Percentiles rank a stretch among this genome's conserved stretches.
Evolutionary conservation across 1,140 invertebrate species (phyloP).

Genomic region (Probaryconus sp.): DNA sequence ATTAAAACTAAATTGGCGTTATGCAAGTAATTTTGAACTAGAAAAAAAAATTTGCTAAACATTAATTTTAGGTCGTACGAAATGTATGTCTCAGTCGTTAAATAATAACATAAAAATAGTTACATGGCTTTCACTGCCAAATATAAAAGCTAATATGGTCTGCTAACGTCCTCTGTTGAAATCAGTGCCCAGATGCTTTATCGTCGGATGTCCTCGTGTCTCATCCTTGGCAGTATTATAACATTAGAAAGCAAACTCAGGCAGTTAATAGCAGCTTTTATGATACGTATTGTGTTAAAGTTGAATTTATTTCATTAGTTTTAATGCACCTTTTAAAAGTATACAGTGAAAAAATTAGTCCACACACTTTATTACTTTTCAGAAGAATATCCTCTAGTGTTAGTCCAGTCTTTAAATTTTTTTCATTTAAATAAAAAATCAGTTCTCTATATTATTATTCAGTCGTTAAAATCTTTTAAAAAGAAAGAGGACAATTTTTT

Average conservation of each 20-base stretch:
- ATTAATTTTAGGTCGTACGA: neutral
- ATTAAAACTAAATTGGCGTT: conserved; percentile 27
- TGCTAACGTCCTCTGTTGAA: neutral
- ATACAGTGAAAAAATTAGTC: too few species aligned
- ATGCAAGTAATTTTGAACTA: too few species aligned
- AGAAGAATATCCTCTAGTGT: too few species aligned
- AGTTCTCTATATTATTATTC: too few species aligned
- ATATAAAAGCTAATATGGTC: conserved; percentile 3
- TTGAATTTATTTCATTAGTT: too few species aligned
- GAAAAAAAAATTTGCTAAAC: too few species aligned
- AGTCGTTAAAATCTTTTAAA: too few species aligned
- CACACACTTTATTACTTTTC: too few species aligned
- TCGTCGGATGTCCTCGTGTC: conserved; percentile 1
- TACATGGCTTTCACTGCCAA: neutral
- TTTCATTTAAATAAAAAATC: too few species aligned
- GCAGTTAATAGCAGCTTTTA: neutral
- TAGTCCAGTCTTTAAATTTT: too few species aligned
- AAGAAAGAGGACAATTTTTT: too few species aligned
- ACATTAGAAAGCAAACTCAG: conserved; percentile 8
- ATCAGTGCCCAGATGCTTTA: neutral
- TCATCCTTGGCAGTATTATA: conserved; percentile 3
- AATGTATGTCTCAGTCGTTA: neutral
- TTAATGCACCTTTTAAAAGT: too few species aligned
- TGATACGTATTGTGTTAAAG: neutral
- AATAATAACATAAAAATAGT: neutral